Conservation (phyloP, 2,888 invertebrate genomes). For the Ferrisia virgata region DNA sequence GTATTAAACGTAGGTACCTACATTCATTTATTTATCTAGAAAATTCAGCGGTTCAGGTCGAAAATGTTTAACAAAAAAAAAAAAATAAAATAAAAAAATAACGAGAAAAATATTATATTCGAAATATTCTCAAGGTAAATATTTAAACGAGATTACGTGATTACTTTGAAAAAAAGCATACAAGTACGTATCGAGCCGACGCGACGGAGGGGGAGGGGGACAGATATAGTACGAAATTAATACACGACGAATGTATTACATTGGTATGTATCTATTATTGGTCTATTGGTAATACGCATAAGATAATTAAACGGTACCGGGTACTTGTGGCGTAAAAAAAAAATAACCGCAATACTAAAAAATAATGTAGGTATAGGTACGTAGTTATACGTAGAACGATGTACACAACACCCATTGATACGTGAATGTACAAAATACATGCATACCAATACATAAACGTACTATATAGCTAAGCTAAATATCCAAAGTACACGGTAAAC, state of each 20-base stretch:
- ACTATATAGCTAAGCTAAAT: too few species aligned
- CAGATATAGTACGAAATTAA: too few species aligned
- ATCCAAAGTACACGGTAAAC: neutral
- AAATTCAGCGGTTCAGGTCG: neutral
- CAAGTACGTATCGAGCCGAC: too few species aligned
- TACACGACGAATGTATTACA: too few species aligned
- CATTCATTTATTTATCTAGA: neutral
- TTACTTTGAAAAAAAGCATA: neutral
- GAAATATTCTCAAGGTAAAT: conserved; percentile 15
- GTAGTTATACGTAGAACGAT: too few species aligned
- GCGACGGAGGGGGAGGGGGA: too few species aligned
- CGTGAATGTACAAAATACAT: neutral
- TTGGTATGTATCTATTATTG: too few species aligned
- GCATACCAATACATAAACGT: neutral
- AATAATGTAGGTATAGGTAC: neutral
- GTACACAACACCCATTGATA: too few species aligned
- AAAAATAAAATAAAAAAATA: neutral
- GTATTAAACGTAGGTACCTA: neutral
- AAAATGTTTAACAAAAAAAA: too few species aligned
- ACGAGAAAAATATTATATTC: neutral
- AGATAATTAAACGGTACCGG: neutral
- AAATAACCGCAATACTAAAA: neutral
- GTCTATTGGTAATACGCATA: too few species aligned
- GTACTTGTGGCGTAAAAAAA: neutral
- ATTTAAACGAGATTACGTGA: conserved; percentile 23